Evolutionary conservation across 2,113 vertebrate genomes (phyloP).

Genomic region (Sorex araneus): DNA sequence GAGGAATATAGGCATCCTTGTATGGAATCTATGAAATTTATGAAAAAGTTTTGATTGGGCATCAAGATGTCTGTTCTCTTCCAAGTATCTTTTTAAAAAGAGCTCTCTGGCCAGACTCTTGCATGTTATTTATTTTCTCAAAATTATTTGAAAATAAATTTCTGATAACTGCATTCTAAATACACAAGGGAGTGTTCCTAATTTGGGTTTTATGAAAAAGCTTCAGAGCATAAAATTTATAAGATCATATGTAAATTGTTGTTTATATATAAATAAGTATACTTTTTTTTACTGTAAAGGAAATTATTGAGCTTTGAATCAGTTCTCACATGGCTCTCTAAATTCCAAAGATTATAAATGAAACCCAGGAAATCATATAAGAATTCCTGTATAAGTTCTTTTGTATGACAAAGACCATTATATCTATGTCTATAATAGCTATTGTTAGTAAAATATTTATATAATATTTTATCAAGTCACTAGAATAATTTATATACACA

Average conservation of each 20-base stretch:
- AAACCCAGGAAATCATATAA: not conserved
- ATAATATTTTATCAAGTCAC: not conserved
- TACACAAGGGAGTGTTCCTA: not conserved
- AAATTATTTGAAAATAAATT: slow-evolving; percentile 40
- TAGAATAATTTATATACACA: slow-evolving; percentile 15
- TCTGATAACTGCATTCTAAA: not conserved
- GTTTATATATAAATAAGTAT: not conserved
- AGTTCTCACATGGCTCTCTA: slow-evolving; percentile 5
- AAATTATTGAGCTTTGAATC: slow-evolving; percentile 15
- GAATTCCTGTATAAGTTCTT: slow-evolving; percentile 22
- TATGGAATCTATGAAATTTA: not conserved
- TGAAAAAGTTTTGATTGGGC: slow-evolving; percentile 33
- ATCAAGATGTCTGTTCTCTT: slow-evolving; percentile 22
- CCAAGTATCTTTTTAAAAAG: slow-evolving; percentile 7
- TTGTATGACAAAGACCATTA: not conserved
- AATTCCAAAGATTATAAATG: slow-evolving; percentile 14
- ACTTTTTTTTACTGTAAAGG: not conserved
- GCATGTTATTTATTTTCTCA: not conserved
- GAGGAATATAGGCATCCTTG: not conserved
- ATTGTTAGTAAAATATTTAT: not conserved
- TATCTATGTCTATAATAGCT: not conserved
- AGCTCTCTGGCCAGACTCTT: not conserved
- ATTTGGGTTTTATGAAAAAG: not conserved
- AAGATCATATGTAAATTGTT: not conserved
- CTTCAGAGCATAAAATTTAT: not conserved